Percentiles rank a stretch among this genome's conserved stretches.
Conservation (phyloP, 2,888 invertebrate species). For the Thymelicus sylvestris region DNA sequence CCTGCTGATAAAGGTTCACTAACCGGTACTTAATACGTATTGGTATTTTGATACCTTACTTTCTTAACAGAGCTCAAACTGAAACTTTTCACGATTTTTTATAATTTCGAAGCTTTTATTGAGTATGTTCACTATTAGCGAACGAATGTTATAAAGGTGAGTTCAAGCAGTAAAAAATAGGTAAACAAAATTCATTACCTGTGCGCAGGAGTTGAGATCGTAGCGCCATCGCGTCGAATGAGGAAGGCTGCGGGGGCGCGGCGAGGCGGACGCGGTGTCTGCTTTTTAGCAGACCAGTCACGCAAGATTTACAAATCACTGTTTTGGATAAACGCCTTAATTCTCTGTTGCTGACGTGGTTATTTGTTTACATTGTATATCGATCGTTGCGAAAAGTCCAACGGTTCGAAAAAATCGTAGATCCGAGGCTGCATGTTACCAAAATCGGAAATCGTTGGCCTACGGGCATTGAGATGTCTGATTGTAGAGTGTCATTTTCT, state of each 20-base stretch:
- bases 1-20: slow-evolving; percentile 1
- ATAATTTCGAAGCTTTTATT: not conserved
- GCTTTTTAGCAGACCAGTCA: slow-evolving; percentile 64
- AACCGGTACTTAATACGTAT: not conserved
- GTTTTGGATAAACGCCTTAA: slow-evolving; percentile 20
- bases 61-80: not conserved
- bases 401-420: too few relatives aligned
- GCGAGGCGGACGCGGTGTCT: slow-evolving; percentile 46
- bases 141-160: not conserved
- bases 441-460: too few relatives aligned
- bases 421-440: too few relatives aligned
- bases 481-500: too few relatives aligned
- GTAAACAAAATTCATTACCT: slow-evolving; percentile 54
- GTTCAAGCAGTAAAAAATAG: not conserved
- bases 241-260: slow-evolving; percentile 53
- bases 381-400: not conserved
- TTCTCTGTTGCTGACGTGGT: not conserved
- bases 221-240: slow-evolving; percentile 76
- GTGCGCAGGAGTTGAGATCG: slow-evolving; percentile 77
- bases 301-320: slow-evolving; percentile 58
- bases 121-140: not conserved
- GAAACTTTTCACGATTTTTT: too few relatives aligned
- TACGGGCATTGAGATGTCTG: too few relatives aligned
- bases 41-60: not conserved
- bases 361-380: not conserved